phyloP scores from a whole-genome alignment of 2,888 invertebrate genomes.

The Alcis repandata region DNA sequence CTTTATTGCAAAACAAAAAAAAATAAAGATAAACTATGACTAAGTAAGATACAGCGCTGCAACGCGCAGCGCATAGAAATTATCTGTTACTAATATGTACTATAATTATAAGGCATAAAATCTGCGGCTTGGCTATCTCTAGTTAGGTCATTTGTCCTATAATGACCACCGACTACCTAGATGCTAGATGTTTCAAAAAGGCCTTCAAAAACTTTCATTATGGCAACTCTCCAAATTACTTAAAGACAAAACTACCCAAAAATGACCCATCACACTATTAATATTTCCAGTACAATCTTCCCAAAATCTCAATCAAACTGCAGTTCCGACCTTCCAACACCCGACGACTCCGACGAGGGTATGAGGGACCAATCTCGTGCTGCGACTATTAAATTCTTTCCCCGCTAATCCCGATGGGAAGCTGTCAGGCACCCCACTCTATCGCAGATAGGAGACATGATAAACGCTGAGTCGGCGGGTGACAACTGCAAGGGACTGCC shows the following conservation, averaged over 20 bases:
- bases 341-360: constrained; percentile 59
- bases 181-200: too few species aligned
- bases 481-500: constrained; percentile 29
- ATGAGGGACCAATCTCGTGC: constrained; percentile 59
- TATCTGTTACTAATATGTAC: too few species aligned
- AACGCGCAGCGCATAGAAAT: too few species aligned
- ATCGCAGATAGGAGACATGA: constrained; percentile 32
- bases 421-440: constrained; percentile 51
- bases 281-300: constrained; percentile 3
- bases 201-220: too few species aligned
- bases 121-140: too few species aligned
- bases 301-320: constrained; percentile 21
- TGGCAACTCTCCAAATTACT: too few species aligned
- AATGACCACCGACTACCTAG: too few species aligned
- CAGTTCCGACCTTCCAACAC: constrained; percentile 42
- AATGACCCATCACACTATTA: not conserved
- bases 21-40: too few species aligned
- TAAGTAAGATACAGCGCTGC: too few species aligned
- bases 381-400: constrained; percentile 77
- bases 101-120: too few species aligned
- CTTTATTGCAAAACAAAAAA: too few species aligned
- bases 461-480: constrained; percentile 27
- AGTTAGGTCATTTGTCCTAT: too few species aligned
- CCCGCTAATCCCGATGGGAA: constrained; percentile 78
- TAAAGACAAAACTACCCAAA: not conserved